Percentiles rank a stretch among this genome's conserved stretches.
Conservation (phyloP, 2,113 vertebrate species). For the Tragelaphus imberbis region DNA sequence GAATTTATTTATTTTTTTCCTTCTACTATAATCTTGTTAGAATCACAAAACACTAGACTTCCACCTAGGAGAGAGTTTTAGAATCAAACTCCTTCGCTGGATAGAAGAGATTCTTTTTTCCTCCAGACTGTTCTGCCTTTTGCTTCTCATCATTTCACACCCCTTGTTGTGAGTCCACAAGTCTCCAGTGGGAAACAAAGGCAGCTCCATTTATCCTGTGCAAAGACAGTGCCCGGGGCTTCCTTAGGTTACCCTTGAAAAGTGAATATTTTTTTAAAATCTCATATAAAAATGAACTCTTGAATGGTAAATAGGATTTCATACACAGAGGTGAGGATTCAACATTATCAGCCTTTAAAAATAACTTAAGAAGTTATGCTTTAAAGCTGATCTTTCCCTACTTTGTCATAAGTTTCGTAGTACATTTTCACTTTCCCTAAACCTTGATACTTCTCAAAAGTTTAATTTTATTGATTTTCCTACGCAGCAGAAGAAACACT, state of each 20-base stretch:
- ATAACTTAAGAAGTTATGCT: neutral
- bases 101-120: neutral
- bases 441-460: neutral
- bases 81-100: neutral
- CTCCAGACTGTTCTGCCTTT: neutral
- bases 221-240: neutral
- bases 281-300: neutral
- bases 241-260: neutral
- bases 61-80: neutral
- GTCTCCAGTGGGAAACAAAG: neutral
- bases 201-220: neutral
- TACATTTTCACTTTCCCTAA: neutral
- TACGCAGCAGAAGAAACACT: neutral
- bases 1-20: neutral
- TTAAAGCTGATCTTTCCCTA: neutral
- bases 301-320: neutral
- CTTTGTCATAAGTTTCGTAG: neutral
- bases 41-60: neutral
- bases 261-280: neutral
- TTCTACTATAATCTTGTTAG: neutral
- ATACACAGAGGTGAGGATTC: neutral
- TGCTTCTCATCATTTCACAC: neutral
- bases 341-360: neutral
- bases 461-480: slow-evolving; percentile 13
- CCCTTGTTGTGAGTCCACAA: neutral